A percentile compares a stretch with the other conserved stretches of the same genome.
Conservation (phyloP, 2,113 vertebrate species). For the Raja brachyura region DNA sequence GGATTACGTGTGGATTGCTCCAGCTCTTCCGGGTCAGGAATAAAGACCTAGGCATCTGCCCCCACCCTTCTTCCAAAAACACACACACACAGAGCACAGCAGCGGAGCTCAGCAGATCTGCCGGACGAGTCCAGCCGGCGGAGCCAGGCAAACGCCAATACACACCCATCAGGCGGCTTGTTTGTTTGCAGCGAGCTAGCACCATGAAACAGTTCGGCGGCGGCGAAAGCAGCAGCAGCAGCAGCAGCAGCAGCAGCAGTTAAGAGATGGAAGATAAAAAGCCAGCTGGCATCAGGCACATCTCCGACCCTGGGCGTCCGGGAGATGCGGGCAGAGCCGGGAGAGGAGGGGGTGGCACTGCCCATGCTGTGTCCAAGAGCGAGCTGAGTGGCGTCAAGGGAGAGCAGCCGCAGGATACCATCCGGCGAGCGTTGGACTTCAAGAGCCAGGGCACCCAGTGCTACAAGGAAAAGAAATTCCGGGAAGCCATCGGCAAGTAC, state of each 20-base stretch:
- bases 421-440: constrained; percentile 83
- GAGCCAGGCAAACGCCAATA: not conserved
- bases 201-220: not conserved
- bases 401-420: constrained; percentile 58
- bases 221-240: not conserved
- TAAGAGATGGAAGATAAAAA: constrained; percentile 15
- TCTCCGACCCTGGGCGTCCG: not conserved
- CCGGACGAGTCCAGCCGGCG: not conserved
- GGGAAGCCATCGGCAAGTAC: constrained; percentile 96
- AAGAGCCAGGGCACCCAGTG: constrained; percentile 91
- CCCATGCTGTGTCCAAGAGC: not conserved
- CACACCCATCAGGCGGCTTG: not conserved
- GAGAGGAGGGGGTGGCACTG: too few species aligned
- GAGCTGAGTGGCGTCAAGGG: too few species aligned
- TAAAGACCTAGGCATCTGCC: not conserved
- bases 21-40: constrained; percentile 33
- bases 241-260: not conserved
- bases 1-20: constrained; percentile 29
- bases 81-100: not conserved
- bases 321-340: not conserved
- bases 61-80: not conserved
- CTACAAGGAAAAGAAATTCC: constrained; percentile 98
- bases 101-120: not conserved
- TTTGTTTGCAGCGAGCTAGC: not conserved
- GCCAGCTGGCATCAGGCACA: not conserved